These are phyloP conservation scores for Pelodytes ibericus DNA, from an alignment of 2,797 vertebrate species.

Conservation along the genomic window DNA sequence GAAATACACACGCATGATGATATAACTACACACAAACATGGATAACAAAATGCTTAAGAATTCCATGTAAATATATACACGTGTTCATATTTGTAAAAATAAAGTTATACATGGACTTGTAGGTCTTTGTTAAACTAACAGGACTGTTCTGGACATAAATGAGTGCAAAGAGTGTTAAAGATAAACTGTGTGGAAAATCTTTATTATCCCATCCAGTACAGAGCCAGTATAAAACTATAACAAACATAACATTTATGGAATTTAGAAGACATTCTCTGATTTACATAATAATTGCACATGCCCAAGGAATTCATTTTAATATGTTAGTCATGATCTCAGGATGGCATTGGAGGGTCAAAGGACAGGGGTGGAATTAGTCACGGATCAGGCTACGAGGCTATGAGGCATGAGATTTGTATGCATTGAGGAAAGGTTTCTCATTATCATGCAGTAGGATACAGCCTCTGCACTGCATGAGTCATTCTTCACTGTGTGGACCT, in stretches of 20 bases:
- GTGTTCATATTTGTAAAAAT: not conserved
- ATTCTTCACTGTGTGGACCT: slow-evolving; percentile 46
- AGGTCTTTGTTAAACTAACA: no score
- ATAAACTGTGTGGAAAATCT: slow-evolving; percentile 16
- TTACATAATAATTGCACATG: slow-evolving; percentile 55
- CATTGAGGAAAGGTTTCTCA: slow-evolving; percentile 42
- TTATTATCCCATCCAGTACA: slow-evolving; percentile 10
- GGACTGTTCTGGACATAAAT: no score
- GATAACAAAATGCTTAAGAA: not conserved
- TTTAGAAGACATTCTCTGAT: slow-evolving; percentile 45
- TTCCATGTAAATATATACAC: not conserved
- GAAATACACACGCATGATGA: not conserved
- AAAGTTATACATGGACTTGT: no score
- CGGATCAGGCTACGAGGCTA: slow-evolving; percentile 46
- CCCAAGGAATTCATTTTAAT: slow-evolving; percentile 49
- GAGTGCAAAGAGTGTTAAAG: slow-evolving; percentile 21
- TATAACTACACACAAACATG: not conserved
- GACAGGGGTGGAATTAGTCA: slow-evolving; percentile 53
- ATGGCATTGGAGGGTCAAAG: slow-evolving; percentile 51
- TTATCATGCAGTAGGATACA: slow-evolving; percentile 54
- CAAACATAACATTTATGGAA: slow-evolving; percentile 48
- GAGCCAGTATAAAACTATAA: slow-evolving; percentile 25
- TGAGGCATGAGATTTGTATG: slow-evolving; percentile 49
- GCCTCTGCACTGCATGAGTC: slow-evolving; percentile 48
- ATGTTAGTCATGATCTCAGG: slow-evolving; percentile 54